Conservation (phyloP, 1,140 invertebrate species). For the Bombus sylvicola region DNA sequence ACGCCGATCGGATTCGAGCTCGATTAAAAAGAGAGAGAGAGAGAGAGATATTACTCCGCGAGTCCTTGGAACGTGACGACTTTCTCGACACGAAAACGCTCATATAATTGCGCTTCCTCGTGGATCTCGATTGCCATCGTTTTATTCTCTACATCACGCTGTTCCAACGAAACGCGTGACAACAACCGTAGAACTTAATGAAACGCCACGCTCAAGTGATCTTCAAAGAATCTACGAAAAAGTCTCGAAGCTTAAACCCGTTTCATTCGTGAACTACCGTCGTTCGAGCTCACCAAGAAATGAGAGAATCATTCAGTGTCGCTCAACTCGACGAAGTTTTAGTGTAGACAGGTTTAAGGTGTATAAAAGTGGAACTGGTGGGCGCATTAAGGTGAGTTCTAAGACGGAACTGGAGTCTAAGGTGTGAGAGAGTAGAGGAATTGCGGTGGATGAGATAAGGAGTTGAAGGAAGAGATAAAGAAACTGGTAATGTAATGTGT, state of each 20-base stretch:
- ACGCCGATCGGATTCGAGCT: constrained; percentile 29
- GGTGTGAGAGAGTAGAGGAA: neutral
- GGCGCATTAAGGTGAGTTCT: neutral
- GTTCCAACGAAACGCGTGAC: neutral
- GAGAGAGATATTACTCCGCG: neutral
- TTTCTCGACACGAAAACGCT: constrained; percentile 16
- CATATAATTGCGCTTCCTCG: neutral
- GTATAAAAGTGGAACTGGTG: neutral
- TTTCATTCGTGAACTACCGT: constrained; percentile 16
- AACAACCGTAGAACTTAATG: constrained; percentile 20
- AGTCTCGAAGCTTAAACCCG: constrained; percentile 32
- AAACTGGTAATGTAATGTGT: neutral
- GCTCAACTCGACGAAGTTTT: neutral
- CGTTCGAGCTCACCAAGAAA: neutral
- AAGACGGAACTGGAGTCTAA: neutral
- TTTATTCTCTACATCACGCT: neutral
- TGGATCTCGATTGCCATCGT: neutral
- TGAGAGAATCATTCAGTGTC: constrained; percentile 16
- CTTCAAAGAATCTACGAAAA: constrained; percentile 29
- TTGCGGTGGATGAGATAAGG: neutral
- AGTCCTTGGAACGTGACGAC: constrained; percentile 4
- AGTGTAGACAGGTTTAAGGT: neutral
- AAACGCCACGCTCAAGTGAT: constrained; percentile 30
- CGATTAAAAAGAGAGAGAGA: constrained; percentile 14
- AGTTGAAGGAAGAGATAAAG: too few relatives aligned